phyloP scores from a whole-genome alignment of 2,113 vertebrate species.

The Protobothrops mucrosquamatus region DNA sequence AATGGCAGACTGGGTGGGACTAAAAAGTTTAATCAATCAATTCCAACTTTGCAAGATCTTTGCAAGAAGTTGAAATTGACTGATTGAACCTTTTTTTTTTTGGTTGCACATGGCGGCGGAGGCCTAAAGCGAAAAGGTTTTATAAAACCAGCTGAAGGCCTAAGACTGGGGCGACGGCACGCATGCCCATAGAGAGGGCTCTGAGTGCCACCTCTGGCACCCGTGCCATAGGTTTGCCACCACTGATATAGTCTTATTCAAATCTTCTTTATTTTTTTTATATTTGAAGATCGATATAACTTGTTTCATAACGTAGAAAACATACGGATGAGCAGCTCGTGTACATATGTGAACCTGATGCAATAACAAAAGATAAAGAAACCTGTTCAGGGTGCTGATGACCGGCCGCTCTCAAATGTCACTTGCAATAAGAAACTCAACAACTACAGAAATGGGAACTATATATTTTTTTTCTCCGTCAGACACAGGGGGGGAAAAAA shows the following conservation, averaged over 20 bases:
- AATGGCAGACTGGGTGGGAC: too few species aligned
- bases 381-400: neutral
- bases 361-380: neutral
- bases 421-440: neutral
- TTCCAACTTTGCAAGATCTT: too few species aligned
- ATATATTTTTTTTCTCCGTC: fast-evolving
- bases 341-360: neutral
- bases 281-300: neutral
- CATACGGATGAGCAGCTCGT: neutral
- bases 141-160: too few species aligned
- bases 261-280: neutral
- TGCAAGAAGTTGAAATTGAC: too few species aligned
- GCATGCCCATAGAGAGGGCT: too few species aligned
- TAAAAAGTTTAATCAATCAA: too few species aligned
- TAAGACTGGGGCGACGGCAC: too few species aligned
- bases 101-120: too few species aligned
- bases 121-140: too few species aligned
- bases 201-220: too few species aligned
- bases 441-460: neutral
- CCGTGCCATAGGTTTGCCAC: too few species aligned
- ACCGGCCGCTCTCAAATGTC: neutral
- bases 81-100: too few species aligned
- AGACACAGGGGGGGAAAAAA: neutral
- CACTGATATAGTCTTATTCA: neutral
- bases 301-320: neutral